phyloP scores from a whole-genome alignment of 2,113 vertebrate genomes.

The Poeciliopsis turrubarensis region DNA sequence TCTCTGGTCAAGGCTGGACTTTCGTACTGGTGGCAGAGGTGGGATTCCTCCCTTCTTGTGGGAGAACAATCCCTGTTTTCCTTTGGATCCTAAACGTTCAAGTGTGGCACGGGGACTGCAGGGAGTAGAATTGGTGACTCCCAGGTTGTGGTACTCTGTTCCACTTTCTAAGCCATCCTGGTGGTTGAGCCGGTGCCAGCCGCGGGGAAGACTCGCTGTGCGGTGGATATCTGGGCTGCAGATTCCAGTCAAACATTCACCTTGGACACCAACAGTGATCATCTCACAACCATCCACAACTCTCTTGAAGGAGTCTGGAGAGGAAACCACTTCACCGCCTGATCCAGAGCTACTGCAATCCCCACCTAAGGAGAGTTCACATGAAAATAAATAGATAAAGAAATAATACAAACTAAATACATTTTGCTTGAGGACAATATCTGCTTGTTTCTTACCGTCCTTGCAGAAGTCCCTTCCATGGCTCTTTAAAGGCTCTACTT shows the following conservation, averaged over 20 bases:
- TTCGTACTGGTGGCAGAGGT: slow-evolving; percentile 91
- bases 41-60: slow-evolving; percentile 92
- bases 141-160: slow-evolving; percentile 68
- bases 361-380: slow-evolving; percentile 2
- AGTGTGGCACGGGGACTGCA: slow-evolving; percentile 84
- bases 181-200: slow-evolving; percentile 80
- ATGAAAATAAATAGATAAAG: neutral
- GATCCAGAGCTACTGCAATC: slow-evolving; percentile 81
- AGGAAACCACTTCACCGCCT: slow-evolving; percentile 79
- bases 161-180: slow-evolving; percentile 82
- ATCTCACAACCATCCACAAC: slow-evolving; percentile 92
- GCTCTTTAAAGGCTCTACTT: slow-evolving; percentile 49
- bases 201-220: slow-evolving; percentile 85
- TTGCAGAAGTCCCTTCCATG: slow-evolving; percentile 32
- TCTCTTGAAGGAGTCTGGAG: slow-evolving; percentile 84
- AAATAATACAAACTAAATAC: neutral
- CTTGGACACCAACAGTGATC: slow-evolving; percentile 56
- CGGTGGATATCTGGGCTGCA: slow-evolving; percentile 80
- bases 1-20: slow-evolving; percentile 95
- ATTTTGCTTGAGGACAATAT: neutral
- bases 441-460: slow-evolving; percentile 15
- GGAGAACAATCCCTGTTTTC: slow-evolving; percentile 87
- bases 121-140: slow-evolving; percentile 78
- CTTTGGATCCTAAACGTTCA: slow-evolving; percentile 85
- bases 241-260: slow-evolving; percentile 73